phyloP scores from a whole-genome alignment of 2,113 vertebrate genomes.

The Chrysochloris asiatica region DNA sequence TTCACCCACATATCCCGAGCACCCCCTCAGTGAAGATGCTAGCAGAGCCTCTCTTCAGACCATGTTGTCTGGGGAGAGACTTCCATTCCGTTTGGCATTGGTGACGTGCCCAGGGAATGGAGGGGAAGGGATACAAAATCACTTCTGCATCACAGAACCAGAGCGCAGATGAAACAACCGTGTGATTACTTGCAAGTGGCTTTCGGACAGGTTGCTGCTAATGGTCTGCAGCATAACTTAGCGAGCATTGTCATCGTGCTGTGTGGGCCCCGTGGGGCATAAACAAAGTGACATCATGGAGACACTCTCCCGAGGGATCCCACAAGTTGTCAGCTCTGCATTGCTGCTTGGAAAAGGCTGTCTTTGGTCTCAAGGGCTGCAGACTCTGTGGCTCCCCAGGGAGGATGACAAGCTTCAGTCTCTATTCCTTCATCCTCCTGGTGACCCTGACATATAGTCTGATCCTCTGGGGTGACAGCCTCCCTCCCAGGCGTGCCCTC shows the following conservation, averaged over 20 bases:
- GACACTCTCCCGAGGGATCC: conserved; percentile 32
- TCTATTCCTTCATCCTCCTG: background rate
- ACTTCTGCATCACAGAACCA: conserved; percentile 57
- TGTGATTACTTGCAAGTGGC: conserved; percentile 48
- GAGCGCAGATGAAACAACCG: conserved; percentile 60
- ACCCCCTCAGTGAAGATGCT: background rate
- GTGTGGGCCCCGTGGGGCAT: background rate
- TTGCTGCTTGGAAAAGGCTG: conserved; percentile 14
- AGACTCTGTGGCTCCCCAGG: conserved; percentile 39
- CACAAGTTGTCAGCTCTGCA: background rate
- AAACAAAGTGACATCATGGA: conserved; percentile 68
- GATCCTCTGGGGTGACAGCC: background rate
- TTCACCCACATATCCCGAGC: background rate
- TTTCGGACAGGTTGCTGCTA: background rate
- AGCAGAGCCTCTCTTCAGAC: background rate
- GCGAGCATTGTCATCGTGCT: conserved; percentile 63
- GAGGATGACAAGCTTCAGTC: background rate
- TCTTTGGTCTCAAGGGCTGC: conserved; percentile 37
- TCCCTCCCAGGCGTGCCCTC: background rate
- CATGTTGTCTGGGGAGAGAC: background rate
- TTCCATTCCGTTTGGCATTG: background rate
- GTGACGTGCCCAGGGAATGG: conserved; percentile 3
- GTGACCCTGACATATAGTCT: background rate
- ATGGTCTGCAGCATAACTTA: background rate
- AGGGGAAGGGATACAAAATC: conserved; percentile 60